phyloP scores from a whole-genome alignment of 2,888 invertebrate species.

The Nipponacmea schrenckii region DNA sequence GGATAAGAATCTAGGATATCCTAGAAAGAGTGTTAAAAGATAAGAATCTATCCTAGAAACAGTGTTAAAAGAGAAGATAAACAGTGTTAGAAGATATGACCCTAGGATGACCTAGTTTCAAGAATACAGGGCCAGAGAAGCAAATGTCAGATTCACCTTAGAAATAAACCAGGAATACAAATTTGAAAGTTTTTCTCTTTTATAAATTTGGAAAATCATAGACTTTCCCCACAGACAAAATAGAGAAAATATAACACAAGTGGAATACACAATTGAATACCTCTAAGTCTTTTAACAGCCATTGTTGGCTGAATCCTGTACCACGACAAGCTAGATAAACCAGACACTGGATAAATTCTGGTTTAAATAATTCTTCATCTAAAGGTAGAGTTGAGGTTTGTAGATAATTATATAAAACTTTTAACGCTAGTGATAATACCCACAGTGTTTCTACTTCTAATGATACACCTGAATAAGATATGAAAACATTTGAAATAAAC shows the following conservation, averaged over 20 bases:
- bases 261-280: slow-evolving; percentile 33
- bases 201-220: too few species aligned
- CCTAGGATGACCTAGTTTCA: too few species aligned
- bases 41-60: too few species aligned
- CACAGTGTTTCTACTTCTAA: slow-evolving; percentile 58
- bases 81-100: too few species aligned
- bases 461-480: slow-evolving; percentile 38
- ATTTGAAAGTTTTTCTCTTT: too few species aligned
- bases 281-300: slow-evolving; percentile 65
- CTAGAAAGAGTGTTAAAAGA: too few species aligned
- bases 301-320: slow-evolving; percentile 63
- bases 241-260: background rate
- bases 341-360: slow-evolving; percentile 60
- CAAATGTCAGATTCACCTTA: too few species aligned
- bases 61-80: too few species aligned
- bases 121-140: too few species aligned
- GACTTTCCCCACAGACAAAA: too few species aligned
- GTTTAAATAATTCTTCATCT: slow-evolving; percentile 46
- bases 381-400: slow-evolving; percentile 33
- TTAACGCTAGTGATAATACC: slow-evolving; percentile 62
- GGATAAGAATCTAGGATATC: too few species aligned
- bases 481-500: background rate
- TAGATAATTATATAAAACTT: slow-evolving; percentile 56
- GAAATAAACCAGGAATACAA: too few species aligned
- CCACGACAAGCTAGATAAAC: slow-evolving; percentile 62